Base-by-base conservation (phyloP, 2,113 vertebrate species). In the Junco hyemalis region DNA sequence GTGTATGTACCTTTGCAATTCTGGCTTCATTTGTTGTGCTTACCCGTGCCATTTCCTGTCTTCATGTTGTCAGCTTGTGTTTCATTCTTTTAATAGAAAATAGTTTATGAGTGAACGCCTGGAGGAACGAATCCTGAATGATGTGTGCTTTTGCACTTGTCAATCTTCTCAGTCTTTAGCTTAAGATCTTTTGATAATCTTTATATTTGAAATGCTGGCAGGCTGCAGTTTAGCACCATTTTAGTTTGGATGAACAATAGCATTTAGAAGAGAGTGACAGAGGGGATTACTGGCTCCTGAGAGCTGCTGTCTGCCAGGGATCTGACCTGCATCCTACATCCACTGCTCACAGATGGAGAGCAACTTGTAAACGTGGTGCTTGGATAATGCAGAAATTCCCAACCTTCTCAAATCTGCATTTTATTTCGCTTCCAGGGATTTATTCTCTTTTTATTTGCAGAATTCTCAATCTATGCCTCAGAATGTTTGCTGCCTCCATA, bases 111-210 rank as follows among this genome's bases (percentile, higher is more conserved):
- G 25, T 16, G 87, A 95, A 68, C 0, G 87, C 89, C 95, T 84
- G 88, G 56, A 96, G 92, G 78, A 85, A 76, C 3, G 61, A 90
- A 91, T 91, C 57, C 35, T 81, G 95, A 92, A 74, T 60, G 90
- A 96, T 68, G 87, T 68, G 84, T 93, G 92, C 84, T 95, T 96
- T 95, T 95, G 91, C 88, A 96, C 96, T 92, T 95, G 96, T 92
- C 96, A 96, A 93, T 96, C 96, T 96, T 65, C 44, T 29, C 88
- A 88, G 61, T 82, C 86, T 86, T 92, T 45, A 88, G 88, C 86
- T 83, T 65, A 40, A 88, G 88, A 93, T 88, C 93, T 93, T 86
- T 36, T 86, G 88, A 95, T 95, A 94, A 85, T 93, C 88, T 85
- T 82, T 86, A 19, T 51, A 56, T 90, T 69, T 86, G 76, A 92